Percentiles rank a stretch among this genome's conserved stretches.
Conservation (phyloP, 2,888 invertebrate genomes). For the Sarcophaga variegata region DNA sequence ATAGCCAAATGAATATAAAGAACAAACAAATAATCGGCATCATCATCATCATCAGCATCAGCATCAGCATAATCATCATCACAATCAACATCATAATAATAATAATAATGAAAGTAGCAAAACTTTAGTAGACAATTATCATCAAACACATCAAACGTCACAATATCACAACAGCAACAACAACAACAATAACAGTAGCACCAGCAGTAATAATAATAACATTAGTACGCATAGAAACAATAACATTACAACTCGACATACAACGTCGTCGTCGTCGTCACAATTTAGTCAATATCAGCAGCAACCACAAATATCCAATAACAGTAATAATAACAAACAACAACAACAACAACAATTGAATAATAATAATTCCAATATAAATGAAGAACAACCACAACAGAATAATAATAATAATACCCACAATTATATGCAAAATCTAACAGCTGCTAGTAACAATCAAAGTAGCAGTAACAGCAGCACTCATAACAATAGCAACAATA, state of each 20-base stretch:
- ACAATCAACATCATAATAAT: conserved; percentile 52
- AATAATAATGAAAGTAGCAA: conserved; percentile 32
- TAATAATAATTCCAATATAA: conserved; percentile 11
- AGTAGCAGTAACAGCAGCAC: conserved; percentile 69
- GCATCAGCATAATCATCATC: conserved; percentile 72
- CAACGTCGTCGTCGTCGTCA: conserved; percentile 46
- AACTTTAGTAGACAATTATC: conserved; percentile 64
- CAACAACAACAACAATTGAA: conserved; percentile 60
- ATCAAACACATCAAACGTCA: conserved; percentile 70
- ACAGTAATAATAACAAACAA: conserved; percentile 49
- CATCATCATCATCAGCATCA: conserved; percentile 65
- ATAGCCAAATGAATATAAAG: conserved; percentile 84
- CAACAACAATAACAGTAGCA: conserved; percentile 51
- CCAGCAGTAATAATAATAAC: conserved; percentile 1
- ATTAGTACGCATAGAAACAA: not conserved
- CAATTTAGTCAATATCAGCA: conserved; percentile 68
- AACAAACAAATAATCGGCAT: conserved; percentile 64
- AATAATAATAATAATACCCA: conserved; percentile 37
- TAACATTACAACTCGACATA: conserved; percentile 68
- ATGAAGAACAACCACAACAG: conserved; percentile 65
- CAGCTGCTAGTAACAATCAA: conserved; percentile 30
- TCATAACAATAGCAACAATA: conserved; percentile 11
- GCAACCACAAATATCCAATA: conserved; percentile 14
- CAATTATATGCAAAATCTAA: conserved; percentile 56
- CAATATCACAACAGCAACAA: conserved; percentile 62